These are phyloP conservation scores for Aleiodes leptofemur DNA, from an alignment of 2,888 invertebrate species.

Conservation along the genomic window DNA sequence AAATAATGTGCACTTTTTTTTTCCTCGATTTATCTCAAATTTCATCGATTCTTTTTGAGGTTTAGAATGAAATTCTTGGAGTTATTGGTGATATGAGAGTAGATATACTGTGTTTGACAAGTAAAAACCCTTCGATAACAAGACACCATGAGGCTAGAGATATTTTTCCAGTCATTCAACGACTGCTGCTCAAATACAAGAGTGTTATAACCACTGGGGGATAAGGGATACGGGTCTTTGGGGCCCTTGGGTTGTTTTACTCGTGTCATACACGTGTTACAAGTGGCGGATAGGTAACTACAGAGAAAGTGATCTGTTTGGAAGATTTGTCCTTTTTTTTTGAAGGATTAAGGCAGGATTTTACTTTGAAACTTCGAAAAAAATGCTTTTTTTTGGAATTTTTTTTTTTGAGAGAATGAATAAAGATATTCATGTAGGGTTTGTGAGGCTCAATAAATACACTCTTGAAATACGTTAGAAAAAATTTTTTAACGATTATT, in stretches of 20 bases:
- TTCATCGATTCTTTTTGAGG: too few species aligned
- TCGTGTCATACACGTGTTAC: constrained; percentile 20
- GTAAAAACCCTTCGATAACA: constrained; percentile 15
- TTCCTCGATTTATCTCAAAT: background rate
- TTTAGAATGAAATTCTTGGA: too few species aligned
- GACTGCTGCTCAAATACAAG: constrained; percentile 25
- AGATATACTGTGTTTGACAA: constrained; percentile 27
- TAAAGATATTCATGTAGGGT: too few species aligned
- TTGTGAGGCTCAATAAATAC: too few species aligned
- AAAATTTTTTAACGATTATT: too few species aligned
- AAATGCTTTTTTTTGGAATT: background rate
- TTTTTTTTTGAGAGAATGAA: too few species aligned
- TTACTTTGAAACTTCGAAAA: too few species aligned
- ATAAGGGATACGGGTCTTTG: background rate
- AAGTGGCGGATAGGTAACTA: background rate
- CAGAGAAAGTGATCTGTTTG: background rate
- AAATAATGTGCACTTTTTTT: background rate
- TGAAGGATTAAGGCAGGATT: background rate
- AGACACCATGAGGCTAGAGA: background rate
- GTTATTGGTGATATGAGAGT: background rate
- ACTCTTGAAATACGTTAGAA: too few species aligned
- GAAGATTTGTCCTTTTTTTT: background rate
- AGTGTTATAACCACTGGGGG: constrained; percentile 9
- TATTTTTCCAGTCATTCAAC: constrained; percentile 17
- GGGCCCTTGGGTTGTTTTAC: background rate